phyloP scores from a whole-genome alignment of 2,113 vertebrate species.

The Corvus moneduloides region DNA sequence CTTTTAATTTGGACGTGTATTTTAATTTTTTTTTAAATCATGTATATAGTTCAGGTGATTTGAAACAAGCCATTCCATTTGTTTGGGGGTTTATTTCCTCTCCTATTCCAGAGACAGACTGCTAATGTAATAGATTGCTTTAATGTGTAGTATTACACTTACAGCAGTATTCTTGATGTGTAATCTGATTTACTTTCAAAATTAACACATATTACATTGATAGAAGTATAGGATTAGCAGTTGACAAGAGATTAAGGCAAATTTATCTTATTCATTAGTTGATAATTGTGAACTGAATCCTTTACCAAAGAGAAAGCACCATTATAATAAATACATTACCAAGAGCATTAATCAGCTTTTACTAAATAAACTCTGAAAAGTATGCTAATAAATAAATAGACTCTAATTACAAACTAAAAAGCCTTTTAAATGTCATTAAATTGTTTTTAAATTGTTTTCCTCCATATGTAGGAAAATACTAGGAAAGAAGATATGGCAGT shows the following conservation, averaged over 20 bases:
- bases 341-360: slow-evolving; percentile 13
- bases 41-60: neutral
- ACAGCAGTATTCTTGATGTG: neutral
- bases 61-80: neutral
- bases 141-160: neutral
- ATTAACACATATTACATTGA: neutral
- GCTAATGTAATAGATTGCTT: neutral
- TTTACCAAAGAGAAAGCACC: neutral
- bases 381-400: neutral
- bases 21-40: neutral
- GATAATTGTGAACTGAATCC: neutral
- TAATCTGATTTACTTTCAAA: slow-evolving; percentile 19
- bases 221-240: slow-evolving; percentile 10
- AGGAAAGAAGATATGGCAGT: neutral
- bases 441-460: neutral
- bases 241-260: slow-evolving; percentile 6
- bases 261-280: slow-evolving; percentile 3
- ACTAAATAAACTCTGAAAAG: neutral
- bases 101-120: neutral
- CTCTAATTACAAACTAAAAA: neutral
- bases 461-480: neutral
- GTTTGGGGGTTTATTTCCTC: neutral
- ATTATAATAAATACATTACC: neutral
- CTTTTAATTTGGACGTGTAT: neutral
- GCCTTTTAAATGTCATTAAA: neutral